Percentiles rank a stretch among this genome's conserved stretches.
Evolutionary conservation across 2,113 vertebrate species (phyloP).

Genomic region (Chelonoidis abingdonii): DNA sequence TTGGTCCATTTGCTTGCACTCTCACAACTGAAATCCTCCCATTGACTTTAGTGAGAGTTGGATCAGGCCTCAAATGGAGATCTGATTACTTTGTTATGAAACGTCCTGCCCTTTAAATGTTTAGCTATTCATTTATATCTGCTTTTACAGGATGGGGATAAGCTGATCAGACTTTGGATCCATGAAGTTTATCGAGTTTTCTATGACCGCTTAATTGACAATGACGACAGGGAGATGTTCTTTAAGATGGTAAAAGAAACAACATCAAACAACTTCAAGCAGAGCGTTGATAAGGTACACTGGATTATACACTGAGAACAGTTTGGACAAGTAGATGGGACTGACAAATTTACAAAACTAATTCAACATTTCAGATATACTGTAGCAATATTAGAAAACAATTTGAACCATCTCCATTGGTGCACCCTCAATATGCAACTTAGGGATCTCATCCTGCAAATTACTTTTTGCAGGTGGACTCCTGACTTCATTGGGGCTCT

Average conservation of each 20-base stretch:
- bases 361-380: neutral
- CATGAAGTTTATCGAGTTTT: conserved; percentile 96
- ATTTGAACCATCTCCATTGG: neutral
- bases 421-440: neutral
- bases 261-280: conserved; percentile 86
- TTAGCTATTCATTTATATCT: conserved; percentile 4
- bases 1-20: conserved; percentile 30
- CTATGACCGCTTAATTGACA: conserved; percentile 91
- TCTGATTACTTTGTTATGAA: neutral
- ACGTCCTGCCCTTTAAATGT: neutral
- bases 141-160: conserved; percentile 86
- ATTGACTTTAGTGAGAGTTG: conserved; percentile 5
- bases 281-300: conserved; percentile 87
- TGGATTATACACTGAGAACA: neutral
- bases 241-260: conserved; percentile 88
- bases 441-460: neutral
- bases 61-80: conserved; percentile 11
- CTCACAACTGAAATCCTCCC: conserved; percentile 6
- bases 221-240: conserved; percentile 85
- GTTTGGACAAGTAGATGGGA: neutral
- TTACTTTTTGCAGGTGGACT: neutral
- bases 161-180: conserved; percentile 93
- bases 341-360: neutral
- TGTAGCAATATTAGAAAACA: neutral
- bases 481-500: neutral